phyloP scores from a whole-genome alignment of 2,113 vertebrate genomes.

The Narcine bancroftii region DNA sequence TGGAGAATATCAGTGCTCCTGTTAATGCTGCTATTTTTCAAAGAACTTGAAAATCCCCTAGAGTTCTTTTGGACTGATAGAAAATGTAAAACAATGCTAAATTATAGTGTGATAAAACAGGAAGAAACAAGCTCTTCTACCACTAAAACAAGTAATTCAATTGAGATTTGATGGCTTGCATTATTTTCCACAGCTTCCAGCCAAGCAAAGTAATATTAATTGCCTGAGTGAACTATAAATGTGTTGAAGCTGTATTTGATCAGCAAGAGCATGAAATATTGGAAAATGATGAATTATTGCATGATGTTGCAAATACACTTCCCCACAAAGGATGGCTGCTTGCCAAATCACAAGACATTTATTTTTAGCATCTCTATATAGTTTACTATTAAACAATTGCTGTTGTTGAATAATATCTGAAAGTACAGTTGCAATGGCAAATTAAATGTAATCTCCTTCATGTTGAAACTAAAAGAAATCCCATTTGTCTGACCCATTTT shows the following conservation, averaged over 20 bases:
- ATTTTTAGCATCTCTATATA: not conserved
- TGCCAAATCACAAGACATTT: not conserved
- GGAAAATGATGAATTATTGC: conserved; percentile 30
- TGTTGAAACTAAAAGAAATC: not conserved
- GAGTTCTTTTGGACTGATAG: not conserved
- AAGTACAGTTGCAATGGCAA: not conserved
- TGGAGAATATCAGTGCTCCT: not conserved
- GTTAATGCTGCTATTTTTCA: not conserved
- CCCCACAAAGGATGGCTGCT: not conserved
- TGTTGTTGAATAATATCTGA: not conserved
- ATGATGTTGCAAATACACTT: not conserved
- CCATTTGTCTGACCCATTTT: not conserved
- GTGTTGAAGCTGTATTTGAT: conserved; percentile 21
- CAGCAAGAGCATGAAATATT: conserved; percentile 4
- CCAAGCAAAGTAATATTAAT: conserved; percentile 23
- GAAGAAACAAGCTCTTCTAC: not conserved
- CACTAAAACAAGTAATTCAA: conserved; percentile 24
- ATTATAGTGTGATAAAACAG: not conserved
- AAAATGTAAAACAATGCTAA: conserved; percentile 15
- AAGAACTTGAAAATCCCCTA: not conserved
- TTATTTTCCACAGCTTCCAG: conserved; percentile 7
- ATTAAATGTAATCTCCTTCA: not conserved
- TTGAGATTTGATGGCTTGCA: conserved; percentile 12
- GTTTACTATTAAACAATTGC: not conserved
- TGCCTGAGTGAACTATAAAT: conserved; percentile 26